Base-by-base conservation (phyloP, 2,797 vertebrate genomes). In the Microctenopoma steveboyesi region DNA sequence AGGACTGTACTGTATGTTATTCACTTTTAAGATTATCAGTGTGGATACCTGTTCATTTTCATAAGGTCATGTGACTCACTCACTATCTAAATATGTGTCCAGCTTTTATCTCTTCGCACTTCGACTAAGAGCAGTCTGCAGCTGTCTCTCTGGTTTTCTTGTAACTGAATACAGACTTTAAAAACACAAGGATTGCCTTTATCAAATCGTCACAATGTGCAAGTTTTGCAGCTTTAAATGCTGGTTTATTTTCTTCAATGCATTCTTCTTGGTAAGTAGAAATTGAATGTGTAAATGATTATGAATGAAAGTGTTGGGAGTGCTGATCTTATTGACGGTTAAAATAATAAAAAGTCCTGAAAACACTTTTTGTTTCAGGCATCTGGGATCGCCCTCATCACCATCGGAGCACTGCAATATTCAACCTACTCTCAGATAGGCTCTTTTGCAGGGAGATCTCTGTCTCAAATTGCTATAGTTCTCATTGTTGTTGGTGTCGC, bases 161-260 rank as follows among this genome's bases (percentile, higher is more conserved):
- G 27, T 9, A 18, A 37, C 2, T 11, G 13, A 12, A 25, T 3
- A 10, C 13, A 9, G n/a, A 53, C 47, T 14, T 18, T 2, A 47
- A 4, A 7, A 1, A 22, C 6, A 57, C 30, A 12, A 33, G 4
- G 39, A 9, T 33, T 28, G 3, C 1, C 13, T 30, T 7, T 61
- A 57, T 40, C 45, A 11, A 25, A 2, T 14, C 9, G 3, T 67
- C 35, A 80, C 43, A n/a, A 86, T 90, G 81, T 61, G 60, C 35
- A 0, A 0, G 0, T 48, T 7, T 22, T 82, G 76, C 57, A n/a
- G 64, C 67, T 0, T 69, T n/a, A 86, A 84, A 76, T 78, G 72
- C 28, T 27, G 47, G 4, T 87, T 90, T 12, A 4, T 84, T 69
- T 85, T 78, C 65, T 86, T 88, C 79, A 86, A 83, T n/a, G 0